Evolutionary conservation across 2,888 invertebrate species (phyloP), one percentile per base, ranked within the genome.

Genomic region (Dyspetes luteomarginatus): DNA sequence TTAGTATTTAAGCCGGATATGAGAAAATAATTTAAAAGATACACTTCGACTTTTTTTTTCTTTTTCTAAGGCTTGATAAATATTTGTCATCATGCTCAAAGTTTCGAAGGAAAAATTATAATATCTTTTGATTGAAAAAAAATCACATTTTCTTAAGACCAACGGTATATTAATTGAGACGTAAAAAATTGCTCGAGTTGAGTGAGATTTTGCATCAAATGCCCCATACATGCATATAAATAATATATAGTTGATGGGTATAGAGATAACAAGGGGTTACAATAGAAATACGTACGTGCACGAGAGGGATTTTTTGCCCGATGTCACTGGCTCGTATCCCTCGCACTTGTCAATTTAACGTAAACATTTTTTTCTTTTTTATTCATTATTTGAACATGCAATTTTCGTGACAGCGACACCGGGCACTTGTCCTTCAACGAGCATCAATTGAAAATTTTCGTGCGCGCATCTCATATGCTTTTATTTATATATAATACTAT

Each of bases 251-350:
- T 17, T 55, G 50, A 36, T 64, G 78, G 73, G 45, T 69, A 62
- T 50, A 77, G 62, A 73, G 67, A 77, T 62, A 77, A 77, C 62
- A 81, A 68, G 55, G 81, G 73, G 64, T 69, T 60, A 81, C 69
- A 78, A 78, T 60, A 78, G 65, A 74, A 68, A 77, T 58, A 81
- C 52, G 72, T 78, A 78, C 68, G 69, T 81, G 77, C 81, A 68
- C 81, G 73, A 69, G 73, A 77, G 26, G 64, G 67, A 45, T 68
- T 60, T n/a, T n/a, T 58, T 50, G 12, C 50, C 43, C 56, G 55
- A 71, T 71, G 60, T 69, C 69, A 55, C 77, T 56, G 64, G 50
- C n/a, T 36, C 43, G 17, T 3, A 0, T 41, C 12, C 17, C 50
- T 48, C 19, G 43, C 12, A 52, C 30, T 43, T 36, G 12, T 62